phyloP scores from a whole-genome alignment of 2,113 vertebrate species.

The Sander lucioperca region DNA sequence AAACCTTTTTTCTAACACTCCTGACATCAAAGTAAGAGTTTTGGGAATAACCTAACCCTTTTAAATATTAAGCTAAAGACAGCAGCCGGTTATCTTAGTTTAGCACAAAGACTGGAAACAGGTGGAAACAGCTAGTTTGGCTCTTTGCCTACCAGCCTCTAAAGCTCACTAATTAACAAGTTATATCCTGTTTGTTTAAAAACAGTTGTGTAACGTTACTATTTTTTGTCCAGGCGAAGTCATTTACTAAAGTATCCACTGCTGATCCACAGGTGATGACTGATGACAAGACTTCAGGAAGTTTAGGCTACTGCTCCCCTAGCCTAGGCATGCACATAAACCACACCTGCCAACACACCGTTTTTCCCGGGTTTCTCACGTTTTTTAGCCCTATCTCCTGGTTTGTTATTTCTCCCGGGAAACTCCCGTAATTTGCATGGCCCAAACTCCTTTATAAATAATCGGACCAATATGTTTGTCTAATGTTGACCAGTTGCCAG shows the following conservation, averaged over 20 bases:
- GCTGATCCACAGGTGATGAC: neutral
- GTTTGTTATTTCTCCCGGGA: no score
- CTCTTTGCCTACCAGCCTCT: neutral
- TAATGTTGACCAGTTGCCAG: no score
- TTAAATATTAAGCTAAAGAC: neutral
- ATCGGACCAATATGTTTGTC: no score
- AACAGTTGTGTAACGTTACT: neutral
- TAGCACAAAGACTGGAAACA: neutral
- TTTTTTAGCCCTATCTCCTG: no score
- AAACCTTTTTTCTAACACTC: neutral
- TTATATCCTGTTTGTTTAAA: neutral
- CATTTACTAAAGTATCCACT: neutral
- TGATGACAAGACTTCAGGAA: conserved; percentile 4
- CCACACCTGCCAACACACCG: no score
- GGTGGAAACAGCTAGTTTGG: neutral
- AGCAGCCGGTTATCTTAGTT: neutral
- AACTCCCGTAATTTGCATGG: no score
- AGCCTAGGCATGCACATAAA: neutral
- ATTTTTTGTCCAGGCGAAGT: neutral
- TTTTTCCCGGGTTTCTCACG: no score
- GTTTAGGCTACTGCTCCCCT: neutral
- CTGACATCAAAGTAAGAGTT: neutral
- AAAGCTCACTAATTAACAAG: neutral
- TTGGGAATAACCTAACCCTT: neutral
- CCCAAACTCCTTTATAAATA: no score